phyloP scores from a whole-genome alignment of 2,797 vertebrate genomes.

The Meda fulgida region DNA sequence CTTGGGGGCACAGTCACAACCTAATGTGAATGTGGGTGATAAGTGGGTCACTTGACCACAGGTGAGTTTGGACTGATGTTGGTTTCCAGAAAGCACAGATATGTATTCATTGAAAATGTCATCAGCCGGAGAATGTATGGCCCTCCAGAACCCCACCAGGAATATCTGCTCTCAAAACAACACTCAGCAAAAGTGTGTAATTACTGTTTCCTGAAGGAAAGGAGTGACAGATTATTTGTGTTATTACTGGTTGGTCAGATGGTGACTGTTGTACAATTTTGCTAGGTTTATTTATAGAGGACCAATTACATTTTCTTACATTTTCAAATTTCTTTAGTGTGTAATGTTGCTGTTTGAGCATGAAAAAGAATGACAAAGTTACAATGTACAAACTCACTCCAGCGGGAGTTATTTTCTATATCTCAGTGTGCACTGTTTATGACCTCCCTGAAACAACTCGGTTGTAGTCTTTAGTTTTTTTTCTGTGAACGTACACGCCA shows the following conservation, averaged over 20 bases:
- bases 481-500: neutral
- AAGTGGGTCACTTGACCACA: constrained; percentile 53
- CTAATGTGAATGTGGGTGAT: constrained; percentile 38
- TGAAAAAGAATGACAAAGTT: neutral
- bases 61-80: constrained; percentile 49
- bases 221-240: constrained; percentile 4
- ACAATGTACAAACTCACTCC: neutral
- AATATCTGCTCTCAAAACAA: constrained; percentile 48
- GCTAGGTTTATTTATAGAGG: neutral
- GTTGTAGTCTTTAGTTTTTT: neutral
- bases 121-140: constrained; percentile 48
- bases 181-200: constrained; percentile 60
- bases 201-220: constrained; percentile 46
- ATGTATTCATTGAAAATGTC: constrained; percentile 67
- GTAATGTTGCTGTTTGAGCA: neutral
- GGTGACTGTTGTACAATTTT: neutral
- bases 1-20: neutral
- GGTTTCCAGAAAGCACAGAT: constrained; percentile 45
- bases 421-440: neutral
- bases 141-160: constrained; percentile 50
- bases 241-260: neutral
- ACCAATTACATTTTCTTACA: neutral
- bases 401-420: neutral
- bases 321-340: neutral
- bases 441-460: neutral